Conservation (phyloP, 2,113 vertebrate genomes). For the Nothobranchius furzeri region DNA sequence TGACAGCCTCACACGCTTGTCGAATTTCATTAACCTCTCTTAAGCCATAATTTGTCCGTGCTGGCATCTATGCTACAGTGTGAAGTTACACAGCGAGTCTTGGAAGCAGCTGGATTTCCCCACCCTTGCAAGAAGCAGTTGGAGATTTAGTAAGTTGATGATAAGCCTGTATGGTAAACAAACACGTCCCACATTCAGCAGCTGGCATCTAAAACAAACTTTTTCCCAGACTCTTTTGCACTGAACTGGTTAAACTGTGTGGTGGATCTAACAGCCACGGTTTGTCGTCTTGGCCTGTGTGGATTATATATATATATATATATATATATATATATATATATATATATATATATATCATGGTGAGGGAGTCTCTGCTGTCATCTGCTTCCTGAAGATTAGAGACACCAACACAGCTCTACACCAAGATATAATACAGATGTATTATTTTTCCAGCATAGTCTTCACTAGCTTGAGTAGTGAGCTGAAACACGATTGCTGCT, state of each 20-base stretch:
- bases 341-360: slow-evolving; percentile 27
- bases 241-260: slow-evolving; percentile 28
- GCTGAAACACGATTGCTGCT: slow-evolving; percentile 22
- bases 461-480: slow-evolving; percentile 24
- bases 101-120: slow-evolving; percentile 32
- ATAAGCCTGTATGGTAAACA: slow-evolving; percentile 48
- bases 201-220: slow-evolving; percentile 6
- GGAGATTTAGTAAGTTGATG: slow-evolving; percentile 36
- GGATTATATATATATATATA: neutral
- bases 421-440: slow-evolving; percentile 50
- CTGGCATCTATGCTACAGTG: neutral
- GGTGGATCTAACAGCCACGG: slow-evolving; percentile 20
- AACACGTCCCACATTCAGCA: slow-evolving; percentile 20
- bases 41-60: slow-evolving; percentile 6
- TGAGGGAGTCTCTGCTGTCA: slow-evolving; percentile 51
- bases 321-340: neutral
- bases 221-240: slow-evolving; percentile 29
- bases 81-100: slow-evolving; percentile 3
- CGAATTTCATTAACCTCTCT: slow-evolving; percentile 38
- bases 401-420: slow-evolving; percentile 37
- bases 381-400: slow-evolving; percentile 65
- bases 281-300: slow-evolving; percentile 29
- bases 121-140: slow-evolving; percentile 17
- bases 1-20: slow-evolving; percentile 19
- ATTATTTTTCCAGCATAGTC: slow-evolving; percentile 41